Evolutionary conservation across 2,113 vertebrate species (phyloP).

Genomic region (Dasyurus viverrinus): DNA sequence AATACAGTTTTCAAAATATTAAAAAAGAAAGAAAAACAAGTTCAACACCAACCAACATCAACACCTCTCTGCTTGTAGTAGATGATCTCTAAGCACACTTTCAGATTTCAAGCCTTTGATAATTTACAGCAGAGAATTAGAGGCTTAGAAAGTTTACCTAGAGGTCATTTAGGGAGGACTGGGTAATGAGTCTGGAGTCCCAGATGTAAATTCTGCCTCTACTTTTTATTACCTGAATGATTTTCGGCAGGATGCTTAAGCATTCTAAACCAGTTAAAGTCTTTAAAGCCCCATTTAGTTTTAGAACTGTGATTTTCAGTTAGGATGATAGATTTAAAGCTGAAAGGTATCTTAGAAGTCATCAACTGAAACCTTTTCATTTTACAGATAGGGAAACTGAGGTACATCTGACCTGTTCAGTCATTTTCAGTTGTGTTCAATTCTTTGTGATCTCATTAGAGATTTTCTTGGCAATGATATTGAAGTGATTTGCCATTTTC

Average conservation of each 20-base stretch:
- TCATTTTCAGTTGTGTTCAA: no score
- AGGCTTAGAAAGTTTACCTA: not conserved
- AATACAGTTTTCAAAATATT: not conserved
- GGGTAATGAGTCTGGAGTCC: not conserved
- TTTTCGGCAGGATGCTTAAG: not conserved
- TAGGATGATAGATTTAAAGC: not conserved
- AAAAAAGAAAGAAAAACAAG: not conserved
- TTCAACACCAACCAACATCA: not conserved
- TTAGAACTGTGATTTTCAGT: not conserved
- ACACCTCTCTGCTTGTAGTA: not conserved
- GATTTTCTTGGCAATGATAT: no score
- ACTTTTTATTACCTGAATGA: not conserved
- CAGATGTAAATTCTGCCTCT: not conserved
- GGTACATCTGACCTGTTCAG: not conserved
- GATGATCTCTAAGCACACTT: not conserved
- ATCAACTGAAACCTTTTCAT: not conserved
- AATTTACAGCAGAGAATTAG: not conserved
- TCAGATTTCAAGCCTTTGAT: not conserved
- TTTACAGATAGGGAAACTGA: not conserved
- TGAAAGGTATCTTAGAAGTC: not conserved
- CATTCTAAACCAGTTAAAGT: not conserved
- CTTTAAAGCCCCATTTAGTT: not conserved
- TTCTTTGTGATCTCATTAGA: no score
- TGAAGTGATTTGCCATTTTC: no score
- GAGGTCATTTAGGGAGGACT: not conserved